Evolutionary conservation across 2,888 invertebrate species (phyloP).

Genomic region (Resseliella maxima): DNA sequence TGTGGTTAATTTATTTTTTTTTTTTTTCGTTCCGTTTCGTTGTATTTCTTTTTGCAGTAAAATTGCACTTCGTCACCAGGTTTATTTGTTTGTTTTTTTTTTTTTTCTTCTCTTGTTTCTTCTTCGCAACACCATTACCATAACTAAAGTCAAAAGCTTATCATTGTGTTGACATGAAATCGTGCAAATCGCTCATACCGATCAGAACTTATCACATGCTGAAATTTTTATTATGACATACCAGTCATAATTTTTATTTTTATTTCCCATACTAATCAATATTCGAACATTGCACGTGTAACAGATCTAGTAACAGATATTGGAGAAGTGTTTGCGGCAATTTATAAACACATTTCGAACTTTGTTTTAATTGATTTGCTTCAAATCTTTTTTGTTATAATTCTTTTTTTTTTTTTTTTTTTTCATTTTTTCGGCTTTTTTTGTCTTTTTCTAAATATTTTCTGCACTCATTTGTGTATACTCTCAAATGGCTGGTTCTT

Average conservation of each 20-base stretch:
- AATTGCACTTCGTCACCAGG: neutral
- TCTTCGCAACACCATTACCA: neutral
- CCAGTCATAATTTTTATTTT: slow-evolving; percentile 6
- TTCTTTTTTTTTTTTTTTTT: too few relatives aligned
- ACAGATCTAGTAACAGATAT: neutral
- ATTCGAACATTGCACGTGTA: slow-evolving; percentile 25
- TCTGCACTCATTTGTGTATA: neutral
- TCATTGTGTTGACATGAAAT: neutral
- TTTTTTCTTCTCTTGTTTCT: neutral
- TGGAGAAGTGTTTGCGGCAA: neutral
- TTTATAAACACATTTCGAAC: neutral
- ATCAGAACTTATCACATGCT: slow-evolving; percentile 21
- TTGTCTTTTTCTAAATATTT: neutral
- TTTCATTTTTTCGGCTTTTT: neutral
- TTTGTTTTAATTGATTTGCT: neutral
- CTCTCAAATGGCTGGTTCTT: neutral
- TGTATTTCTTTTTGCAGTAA: too few relatives aligned
- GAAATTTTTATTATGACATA: neutral
- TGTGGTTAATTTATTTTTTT: slow-evolving; percentile 4
- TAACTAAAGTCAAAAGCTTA: slow-evolving; percentile 42
- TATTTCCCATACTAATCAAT: neutral
- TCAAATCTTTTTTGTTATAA: neutral
- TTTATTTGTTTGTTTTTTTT: neutral
- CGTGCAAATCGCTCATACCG: neutral
- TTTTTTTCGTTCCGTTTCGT: too few relatives aligned